Evolutionary conservation across 2,113 vertebrate genomes (phyloP).

Genomic region (Boleophthalmus pectinirostris): DNA sequence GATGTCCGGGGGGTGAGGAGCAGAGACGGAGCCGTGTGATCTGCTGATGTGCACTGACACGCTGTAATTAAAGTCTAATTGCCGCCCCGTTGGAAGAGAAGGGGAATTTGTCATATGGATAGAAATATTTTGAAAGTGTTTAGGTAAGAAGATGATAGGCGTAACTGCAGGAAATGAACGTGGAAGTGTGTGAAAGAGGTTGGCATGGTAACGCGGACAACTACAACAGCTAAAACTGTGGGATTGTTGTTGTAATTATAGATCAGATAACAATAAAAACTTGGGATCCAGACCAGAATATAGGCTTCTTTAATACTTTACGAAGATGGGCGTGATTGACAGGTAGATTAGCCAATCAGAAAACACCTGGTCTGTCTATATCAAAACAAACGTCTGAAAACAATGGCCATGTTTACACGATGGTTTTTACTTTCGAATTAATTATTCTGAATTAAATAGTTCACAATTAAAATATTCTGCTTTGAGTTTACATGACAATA

Average conservation of each 20-base stretch:
- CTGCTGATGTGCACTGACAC: slow-evolving; percentile 96
- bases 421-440: no score
- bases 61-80: slow-evolving; percentile 95
- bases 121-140: slow-evolving; percentile 50
- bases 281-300: no score
- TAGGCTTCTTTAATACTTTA: no score
- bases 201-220: background rate
- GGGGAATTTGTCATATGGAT: slow-evolving; percentile 64
- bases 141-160: slow-evolving; percentile 26
- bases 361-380: no score
- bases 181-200: background rate
- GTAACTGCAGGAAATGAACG: background rate
- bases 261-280: no score
- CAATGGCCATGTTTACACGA: no score
- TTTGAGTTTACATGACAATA: no score
- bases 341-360: no score
- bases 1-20: slow-evolving; percentile 84
- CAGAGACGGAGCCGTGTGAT: slow-evolving; percentile 79
- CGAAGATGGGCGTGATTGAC: no score
- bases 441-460: no score
- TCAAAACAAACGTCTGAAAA: no score
- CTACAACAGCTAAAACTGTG: background rate
- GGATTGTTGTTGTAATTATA: background rate
- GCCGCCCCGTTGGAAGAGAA: slow-evolving; percentile 76
- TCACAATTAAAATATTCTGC: no score